A percentile compares a stretch with the other conserved stretches of the same genome.
Evolutionary conservation across 2,888 invertebrate genomes (phyloP).

Genomic region (Operophtera brumata): DNA sequence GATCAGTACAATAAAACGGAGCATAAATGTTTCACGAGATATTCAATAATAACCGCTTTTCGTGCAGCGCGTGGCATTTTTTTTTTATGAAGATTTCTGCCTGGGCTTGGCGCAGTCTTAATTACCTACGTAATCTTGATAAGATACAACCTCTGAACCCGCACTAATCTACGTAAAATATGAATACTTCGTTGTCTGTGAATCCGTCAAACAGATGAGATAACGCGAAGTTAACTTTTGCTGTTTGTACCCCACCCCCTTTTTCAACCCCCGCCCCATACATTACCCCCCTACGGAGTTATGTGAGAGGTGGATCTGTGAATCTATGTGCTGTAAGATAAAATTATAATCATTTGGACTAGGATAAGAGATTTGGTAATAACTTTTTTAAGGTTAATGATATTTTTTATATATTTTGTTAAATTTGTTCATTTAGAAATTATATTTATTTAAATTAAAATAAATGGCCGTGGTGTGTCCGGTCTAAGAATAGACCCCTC

Average conservation of each 20-base stretch:
- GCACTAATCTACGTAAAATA: constrained; percentile 62
- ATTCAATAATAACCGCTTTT: too few relatives aligned
- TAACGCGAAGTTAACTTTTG: constrained; percentile 76
- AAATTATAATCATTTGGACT: constrained; percentile 19
- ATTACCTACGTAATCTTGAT: background rate
- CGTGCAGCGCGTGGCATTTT: too few relatives aligned
- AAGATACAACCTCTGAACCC: constrained; percentile 38
- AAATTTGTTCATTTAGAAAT: too few relatives aligned
- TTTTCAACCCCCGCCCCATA: constrained; percentile 28
- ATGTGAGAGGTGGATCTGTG: constrained; percentile 10
- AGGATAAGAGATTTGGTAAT: background rate
- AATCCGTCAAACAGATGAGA: constrained; percentile 80
- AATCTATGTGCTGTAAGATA: constrained; percentile 13
- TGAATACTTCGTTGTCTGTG: constrained; percentile 73
- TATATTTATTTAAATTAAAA: too few relatives aligned
- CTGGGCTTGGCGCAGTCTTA: too few relatives aligned
- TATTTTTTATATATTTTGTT: background rate
- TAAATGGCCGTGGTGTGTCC: too few relatives aligned
- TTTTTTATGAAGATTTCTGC: too few relatives aligned
- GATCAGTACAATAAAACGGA: too few relatives aligned
- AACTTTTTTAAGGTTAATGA: too few relatives aligned
- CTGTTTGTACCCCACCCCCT: constrained; percentile 48
- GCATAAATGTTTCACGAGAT: too few relatives aligned
- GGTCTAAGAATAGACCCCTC: too few relatives aligned
- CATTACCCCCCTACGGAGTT: constrained; percentile 30